A percentile compares a stretch with the other conserved stretches of the same genome.
These are phyloP conservation scores for Margarornis squamiger DNA, from an alignment of 2,797 vertebrate genomes.

Conservation along the genomic window DNA sequence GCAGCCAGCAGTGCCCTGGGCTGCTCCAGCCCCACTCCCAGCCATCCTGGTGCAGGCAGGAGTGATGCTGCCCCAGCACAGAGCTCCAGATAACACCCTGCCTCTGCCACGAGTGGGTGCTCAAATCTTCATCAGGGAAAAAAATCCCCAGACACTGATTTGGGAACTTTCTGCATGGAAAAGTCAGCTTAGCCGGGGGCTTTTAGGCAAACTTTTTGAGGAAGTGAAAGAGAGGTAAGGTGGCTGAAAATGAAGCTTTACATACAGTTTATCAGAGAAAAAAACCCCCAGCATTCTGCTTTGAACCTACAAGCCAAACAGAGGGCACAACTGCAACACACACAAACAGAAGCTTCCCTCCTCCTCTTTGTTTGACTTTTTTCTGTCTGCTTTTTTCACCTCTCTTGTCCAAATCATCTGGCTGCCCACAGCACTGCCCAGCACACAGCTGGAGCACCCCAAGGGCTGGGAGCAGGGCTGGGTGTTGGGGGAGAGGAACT, in stretches of 20 bases:
- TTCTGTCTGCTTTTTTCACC: not conserved
- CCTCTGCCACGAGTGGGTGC: too few species aligned
- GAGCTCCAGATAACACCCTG: not conserved
- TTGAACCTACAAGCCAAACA: not conserved
- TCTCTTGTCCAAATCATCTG: not conserved
- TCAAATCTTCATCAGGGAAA: not conserved
- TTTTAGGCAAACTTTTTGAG: not conserved
- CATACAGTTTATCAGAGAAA: not conserved
- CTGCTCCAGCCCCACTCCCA: not conserved
- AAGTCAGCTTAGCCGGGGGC: not conserved
- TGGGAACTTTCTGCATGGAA: not conserved
- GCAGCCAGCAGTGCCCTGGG: not conserved
- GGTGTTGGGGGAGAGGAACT: not conserved
- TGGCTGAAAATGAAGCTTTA: not conserved
- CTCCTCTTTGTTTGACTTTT: not conserved
- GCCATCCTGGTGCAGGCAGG: not conserved
- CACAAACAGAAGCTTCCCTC: fast-evolving
- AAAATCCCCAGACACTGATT: not conserved
- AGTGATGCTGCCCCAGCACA: not conserved
- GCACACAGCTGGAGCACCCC: not conserved
- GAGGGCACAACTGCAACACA: not conserved
- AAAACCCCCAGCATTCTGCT: not conserved
- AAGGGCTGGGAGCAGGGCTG: fast-evolving
- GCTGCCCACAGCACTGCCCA: not conserved
- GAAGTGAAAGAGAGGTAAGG: not conserved